Evolutionary conservation across 2,113 vertebrate species (phyloP).

Genomic region (Boleophthalmus pectinirostris): DNA sequence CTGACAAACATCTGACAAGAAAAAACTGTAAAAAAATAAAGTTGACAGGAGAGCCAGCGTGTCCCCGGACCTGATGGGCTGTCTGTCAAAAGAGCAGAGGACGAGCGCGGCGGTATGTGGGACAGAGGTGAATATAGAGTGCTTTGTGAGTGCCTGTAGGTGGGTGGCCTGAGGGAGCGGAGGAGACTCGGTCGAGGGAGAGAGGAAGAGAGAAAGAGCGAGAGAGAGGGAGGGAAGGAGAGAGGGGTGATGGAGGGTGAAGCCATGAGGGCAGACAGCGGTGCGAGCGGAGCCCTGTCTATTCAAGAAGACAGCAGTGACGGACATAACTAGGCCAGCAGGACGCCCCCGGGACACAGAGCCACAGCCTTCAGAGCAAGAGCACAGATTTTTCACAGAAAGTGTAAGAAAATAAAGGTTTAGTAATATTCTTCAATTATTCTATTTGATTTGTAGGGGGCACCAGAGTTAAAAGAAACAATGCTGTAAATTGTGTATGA

Average conservation of each 20-base stretch:
- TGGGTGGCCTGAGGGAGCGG: conserved; percentile 7
- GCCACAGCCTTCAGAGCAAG: conserved; percentile 20
- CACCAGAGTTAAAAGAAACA: background rate
- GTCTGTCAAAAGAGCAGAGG: conserved; percentile 34
- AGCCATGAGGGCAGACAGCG: conserved; percentile 34
- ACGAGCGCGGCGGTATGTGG: conserved; percentile 20
- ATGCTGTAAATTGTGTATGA: too few relatives aligned
- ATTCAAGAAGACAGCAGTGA: conserved; percentile 58
- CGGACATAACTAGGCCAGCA: conserved; percentile 69
- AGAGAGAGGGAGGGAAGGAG: background rate
- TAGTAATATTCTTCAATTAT: background rate
- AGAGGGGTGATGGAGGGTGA: conserved; percentile 36
- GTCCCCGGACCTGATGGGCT: conserved; percentile 26
- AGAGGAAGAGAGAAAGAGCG: background rate
- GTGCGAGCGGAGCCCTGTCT: conserved; percentile 37
- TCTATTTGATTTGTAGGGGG: background rate
- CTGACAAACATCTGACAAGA: conserved; percentile 31
- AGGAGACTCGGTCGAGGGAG: background rate
- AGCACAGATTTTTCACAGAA: conserved; percentile 20
- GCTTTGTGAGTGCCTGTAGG: conserved; percentile 20
- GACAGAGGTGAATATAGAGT: conserved; percentile 41
- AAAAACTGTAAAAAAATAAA: conserved; percentile 25
- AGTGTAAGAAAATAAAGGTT: background rate
- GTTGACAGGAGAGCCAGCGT: conserved; percentile 41
- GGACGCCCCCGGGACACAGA: conserved; percentile 48